phyloP scores from a whole-genome alignment of 2,113 vertebrate genomes.

The Cranoglanis bouderius region DNA sequence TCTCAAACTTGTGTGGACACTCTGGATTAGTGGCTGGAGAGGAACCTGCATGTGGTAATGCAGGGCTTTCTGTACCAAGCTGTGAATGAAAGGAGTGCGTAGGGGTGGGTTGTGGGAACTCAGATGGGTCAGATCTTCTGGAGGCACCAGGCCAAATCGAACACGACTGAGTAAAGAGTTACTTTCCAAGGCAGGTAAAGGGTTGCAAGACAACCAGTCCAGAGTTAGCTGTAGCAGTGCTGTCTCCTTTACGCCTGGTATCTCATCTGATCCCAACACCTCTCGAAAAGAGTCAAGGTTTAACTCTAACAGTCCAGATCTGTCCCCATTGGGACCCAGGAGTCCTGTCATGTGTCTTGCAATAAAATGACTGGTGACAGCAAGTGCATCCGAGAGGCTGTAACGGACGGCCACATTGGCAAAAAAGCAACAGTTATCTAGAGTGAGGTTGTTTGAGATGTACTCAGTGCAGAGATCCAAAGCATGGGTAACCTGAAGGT shows the following conservation, averaged over 20 bases:
- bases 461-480: slow-evolving; percentile 84
- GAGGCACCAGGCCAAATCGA: slow-evolving; percentile 78
- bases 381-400: slow-evolving; percentile 72
- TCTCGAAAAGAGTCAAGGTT: slow-evolving; percentile 79
- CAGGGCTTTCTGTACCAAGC: slow-evolving; percentile 85
- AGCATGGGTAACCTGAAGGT: slow-evolving; percentile 88
- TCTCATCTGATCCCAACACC: slow-evolving; percentile 77
- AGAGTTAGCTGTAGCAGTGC: slow-evolving; percentile 78
- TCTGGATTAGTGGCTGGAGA: slow-evolving; percentile 83
- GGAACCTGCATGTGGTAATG: slow-evolving; percentile 82
- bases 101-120: slow-evolving; percentile 73
- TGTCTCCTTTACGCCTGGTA: slow-evolving; percentile 80
- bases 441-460: slow-evolving; percentile 77
- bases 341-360: slow-evolving; percentile 75
- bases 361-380: slow-evolving; percentile 77
- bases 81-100: slow-evolving; percentile 78
- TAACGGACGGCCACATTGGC: slow-evolving; percentile 86
- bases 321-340: slow-evolving; percentile 64
- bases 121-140: slow-evolving; percentile 69
- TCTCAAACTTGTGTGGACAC: slow-evolving; percentile 78
- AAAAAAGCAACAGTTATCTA: slow-evolving; percentile 83
- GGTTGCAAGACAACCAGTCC: slow-evolving; percentile 83
- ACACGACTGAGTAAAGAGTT: slow-evolving; percentile 80
- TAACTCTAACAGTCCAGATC: slow-evolving; percentile 76
- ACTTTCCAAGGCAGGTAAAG: slow-evolving; percentile 72